phyloP scores from a whole-genome alignment of 2,888 invertebrate species.

The Agrypnus murinus region DNA sequence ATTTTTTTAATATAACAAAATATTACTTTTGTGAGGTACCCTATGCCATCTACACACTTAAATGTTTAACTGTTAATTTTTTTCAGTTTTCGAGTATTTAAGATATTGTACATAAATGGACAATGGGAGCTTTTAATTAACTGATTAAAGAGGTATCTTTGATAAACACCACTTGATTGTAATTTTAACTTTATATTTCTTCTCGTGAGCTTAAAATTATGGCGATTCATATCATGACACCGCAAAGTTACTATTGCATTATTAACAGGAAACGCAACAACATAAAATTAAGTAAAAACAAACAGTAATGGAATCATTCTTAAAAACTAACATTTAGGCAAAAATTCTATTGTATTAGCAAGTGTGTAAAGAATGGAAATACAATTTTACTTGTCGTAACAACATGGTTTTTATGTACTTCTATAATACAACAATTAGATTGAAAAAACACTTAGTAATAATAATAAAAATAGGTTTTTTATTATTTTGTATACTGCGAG shows the following conservation, averaged over 20 bases:
- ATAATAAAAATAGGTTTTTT: conserved; percentile 49
- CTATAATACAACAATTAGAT: conserved; percentile 50
- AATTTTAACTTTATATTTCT: too few species aligned
- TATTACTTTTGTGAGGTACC: conserved; percentile 51
- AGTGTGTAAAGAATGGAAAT: conserved; percentile 44
- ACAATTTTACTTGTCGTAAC: conserved; percentile 33
- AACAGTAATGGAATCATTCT: background rate
- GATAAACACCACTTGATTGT: background rate
- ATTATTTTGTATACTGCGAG: conserved; percentile 46
- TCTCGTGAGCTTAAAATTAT: too few species aligned
- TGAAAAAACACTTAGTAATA: conserved; percentile 50
- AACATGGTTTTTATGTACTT: conserved; percentile 33
- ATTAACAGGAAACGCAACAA: background rate
- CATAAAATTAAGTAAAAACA: background rate
- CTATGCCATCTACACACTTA: conserved; percentile 43
- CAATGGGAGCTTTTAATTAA: conserved; percentile 16
- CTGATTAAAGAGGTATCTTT: background rate
- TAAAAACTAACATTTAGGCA: conserved; percentile 11
- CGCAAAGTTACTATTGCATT: conserved; percentile 13
- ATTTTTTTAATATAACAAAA: conserved; percentile 50
- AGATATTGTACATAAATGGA: conserved; percentile 32
- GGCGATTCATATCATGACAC: background rate
- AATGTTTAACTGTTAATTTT: conserved; percentile 35
- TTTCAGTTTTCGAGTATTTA: conserved; percentile 28
- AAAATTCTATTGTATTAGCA: conserved; percentile 23